Evolutionary conservation across 2,797 vertebrate genomes (phyloP).

Genomic region (Phoeniculus purpureus): DNA sequence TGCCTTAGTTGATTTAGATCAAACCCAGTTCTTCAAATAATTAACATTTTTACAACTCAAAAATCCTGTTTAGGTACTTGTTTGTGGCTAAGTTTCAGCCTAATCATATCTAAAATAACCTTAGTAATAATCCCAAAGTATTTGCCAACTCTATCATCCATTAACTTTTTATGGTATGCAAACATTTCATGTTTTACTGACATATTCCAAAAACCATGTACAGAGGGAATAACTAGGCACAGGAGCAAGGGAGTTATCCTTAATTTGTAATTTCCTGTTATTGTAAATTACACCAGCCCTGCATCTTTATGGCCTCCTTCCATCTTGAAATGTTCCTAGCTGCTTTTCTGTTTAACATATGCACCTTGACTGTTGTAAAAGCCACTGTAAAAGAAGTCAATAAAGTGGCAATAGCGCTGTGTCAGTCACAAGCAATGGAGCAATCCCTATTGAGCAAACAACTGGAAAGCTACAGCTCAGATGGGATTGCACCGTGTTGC

Average conservation of each 20-base stretch:
- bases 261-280: constrained; percentile 60
- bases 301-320: constrained; percentile 69
- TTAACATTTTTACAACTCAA: not conserved
- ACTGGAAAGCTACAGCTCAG: constrained; percentile 65
- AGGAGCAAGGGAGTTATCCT: not conserved
- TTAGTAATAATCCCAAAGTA: not conserved
- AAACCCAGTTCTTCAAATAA: not conserved
- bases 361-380: constrained; percentile 74
- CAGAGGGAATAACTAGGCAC: not conserved
- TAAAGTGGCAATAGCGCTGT: constrained; percentile 68
- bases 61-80: not conserved
- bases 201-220: not conserved
- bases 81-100: not conserved
- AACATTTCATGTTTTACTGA: constrained; percentile 10
- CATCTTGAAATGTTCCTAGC: constrained; percentile 61
- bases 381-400: constrained; percentile 63
- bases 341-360: constrained; percentile 72
- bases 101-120: constrained; percentile 10
- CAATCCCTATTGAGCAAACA: constrained; percentile 68
- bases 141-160: not conserved
- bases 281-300: constrained; percentile 57
- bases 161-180: constrained; percentile 33
- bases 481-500: constrained; percentile 51
- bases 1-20: not conserved
- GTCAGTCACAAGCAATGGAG: constrained; percentile 62